Evolutionary conservation across 1,140 invertebrate species (phyloP).

Genomic region (Drosophila takahashii): DNA sequence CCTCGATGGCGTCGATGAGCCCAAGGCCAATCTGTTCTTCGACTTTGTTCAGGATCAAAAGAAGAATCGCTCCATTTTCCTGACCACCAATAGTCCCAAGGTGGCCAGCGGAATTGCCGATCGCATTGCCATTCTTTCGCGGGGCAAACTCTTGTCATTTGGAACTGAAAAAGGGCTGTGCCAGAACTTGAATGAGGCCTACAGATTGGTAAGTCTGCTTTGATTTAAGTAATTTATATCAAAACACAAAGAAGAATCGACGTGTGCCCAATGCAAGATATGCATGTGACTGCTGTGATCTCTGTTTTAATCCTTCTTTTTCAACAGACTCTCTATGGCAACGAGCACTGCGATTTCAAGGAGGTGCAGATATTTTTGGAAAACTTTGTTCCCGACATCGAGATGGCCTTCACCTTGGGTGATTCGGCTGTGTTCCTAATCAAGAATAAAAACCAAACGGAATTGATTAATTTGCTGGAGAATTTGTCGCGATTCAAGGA

Average conservation of each 20-base stretch:
- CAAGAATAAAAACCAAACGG: not conserved
- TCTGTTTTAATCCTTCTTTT: not conserved
- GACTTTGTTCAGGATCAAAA: constrained; percentile 27
- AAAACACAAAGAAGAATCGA: too few species aligned
- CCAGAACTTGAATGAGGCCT: constrained; percentile 11
- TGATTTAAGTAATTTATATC: too few species aligned
- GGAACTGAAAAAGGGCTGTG: constrained; percentile 19
- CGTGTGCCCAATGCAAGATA: too few species aligned
- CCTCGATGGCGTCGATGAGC: constrained; percentile 49
- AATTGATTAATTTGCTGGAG: constrained; percentile 21
- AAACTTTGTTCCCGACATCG: constrained; percentile 4
- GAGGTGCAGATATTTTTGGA: constrained; percentile 17
- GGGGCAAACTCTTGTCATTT: constrained; percentile 14
- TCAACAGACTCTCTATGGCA: constrained; percentile 27
- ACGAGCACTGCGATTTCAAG: constrained; percentile 12
- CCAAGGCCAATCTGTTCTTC: constrained; percentile 24
- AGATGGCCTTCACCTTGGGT: constrained; percentile 27
- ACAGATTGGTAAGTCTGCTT: constrained; percentile 48
- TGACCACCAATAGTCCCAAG: constrained; percentile 40
- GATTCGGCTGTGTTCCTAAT: constrained; percentile 26
- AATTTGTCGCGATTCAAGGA: not conserved
- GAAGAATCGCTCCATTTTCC: constrained; percentile 33
- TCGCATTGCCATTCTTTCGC: constrained; percentile 37
- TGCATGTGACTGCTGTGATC: too few species aligned
- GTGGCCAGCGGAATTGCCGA: constrained; percentile 54